Base-by-base conservation (phyloP, 2,888 invertebrate genomes). In the Drosophila picticornis region DNA sequence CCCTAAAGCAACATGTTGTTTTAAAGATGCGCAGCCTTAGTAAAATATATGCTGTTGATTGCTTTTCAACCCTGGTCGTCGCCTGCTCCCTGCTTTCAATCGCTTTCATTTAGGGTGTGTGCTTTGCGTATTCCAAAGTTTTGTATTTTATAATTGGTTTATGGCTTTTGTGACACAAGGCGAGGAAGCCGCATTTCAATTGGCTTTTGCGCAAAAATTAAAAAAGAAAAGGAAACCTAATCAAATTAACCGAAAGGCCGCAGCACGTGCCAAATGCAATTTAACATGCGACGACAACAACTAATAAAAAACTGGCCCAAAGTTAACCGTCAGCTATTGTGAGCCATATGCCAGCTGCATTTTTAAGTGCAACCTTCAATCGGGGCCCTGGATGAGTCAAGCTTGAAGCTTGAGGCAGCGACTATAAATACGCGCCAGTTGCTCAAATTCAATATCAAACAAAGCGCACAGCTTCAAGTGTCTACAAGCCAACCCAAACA, bases 61-160 rank as follows among this genome's bases (percentile, higher is more conserved):
- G 46, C 38, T 52, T 59, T 48, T 40, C 72, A 64, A 43, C 76
- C 68, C 75, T 79, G 73, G 38, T 50, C 34, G 16, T 27, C 11
- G 60, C 5, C 10, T 13, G 11, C 43, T 2, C 5, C 48, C 43
- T 34, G 52, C 67, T 51, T 29, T 55, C 60, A 40, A 46, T 59
- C 22, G 27, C 36, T 11, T 29, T 31, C 36, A 57, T 22, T 31
- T 22, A 27, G 53, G 46, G 38, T 9, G 36, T 65, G 48, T 4
- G 48, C 29, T 59, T 46, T 36, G 32, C 40, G 60, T 46, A 59
- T 68, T 69, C 53, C 36, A 48, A 82, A 75, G 65, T 71, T 73
- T 81, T 81, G 72, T 75, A 72, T 56, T 80, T 79, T 79, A 84
- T 90, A 90, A 90, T 86, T 88, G 86, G 83, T 85, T 90, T 86